These are phyloP conservation scores for Erebia palarica DNA, from an alignment of 2,888 invertebrate genomes.

Conservation along the genomic window DNA sequence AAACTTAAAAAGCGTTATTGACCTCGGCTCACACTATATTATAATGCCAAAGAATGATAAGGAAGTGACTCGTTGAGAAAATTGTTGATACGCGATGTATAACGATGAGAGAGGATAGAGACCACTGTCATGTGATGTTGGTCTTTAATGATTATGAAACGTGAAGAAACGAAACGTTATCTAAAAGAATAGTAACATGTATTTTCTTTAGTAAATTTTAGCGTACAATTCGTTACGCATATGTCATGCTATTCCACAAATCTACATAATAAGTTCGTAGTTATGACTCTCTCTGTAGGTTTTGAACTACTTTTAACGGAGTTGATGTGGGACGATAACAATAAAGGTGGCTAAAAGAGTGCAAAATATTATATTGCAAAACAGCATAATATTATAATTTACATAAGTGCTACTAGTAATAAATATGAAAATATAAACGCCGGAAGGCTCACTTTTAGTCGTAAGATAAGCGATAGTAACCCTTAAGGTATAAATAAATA, in stretches of 20 bases:
- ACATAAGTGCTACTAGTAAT: constrained; percentile 72
- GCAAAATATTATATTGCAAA: constrained; percentile 63
- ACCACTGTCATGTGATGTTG: constrained; percentile 43
- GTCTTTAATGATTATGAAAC: constrained; percentile 7
- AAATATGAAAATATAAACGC: constrained; percentile 62
- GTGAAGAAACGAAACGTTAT: constrained; percentile 28
- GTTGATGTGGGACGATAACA: constrained; percentile 55
- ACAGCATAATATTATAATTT: constrained; percentile 71
- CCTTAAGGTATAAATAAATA: constrained; percentile 49
- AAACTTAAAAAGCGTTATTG: constrained; percentile 51
- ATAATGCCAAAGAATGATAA: constrained; percentile 80
- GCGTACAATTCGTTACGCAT: constrained; percentile 32
- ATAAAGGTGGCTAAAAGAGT: constrained; percentile 46
- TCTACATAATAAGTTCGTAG: constrained; percentile 59
- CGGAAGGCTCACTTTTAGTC: constrained; percentile 52
- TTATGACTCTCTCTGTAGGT: constrained; percentile 63
- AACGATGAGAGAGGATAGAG: constrained; percentile 59
- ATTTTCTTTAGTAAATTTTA: constrained; percentile 36
- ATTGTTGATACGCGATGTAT: constrained; percentile 58
- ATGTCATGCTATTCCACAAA: constrained; percentile 50
- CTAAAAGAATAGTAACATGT: constrained; percentile 18
- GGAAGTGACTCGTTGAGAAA: constrained; percentile 59
- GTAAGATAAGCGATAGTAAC: constrained; percentile 50
- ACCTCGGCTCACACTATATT: constrained; percentile 78
- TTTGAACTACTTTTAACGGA: constrained; percentile 63